phyloP scores from a whole-genome alignment of 2,888 invertebrate species.

The Drosophila monieri region DNA sequence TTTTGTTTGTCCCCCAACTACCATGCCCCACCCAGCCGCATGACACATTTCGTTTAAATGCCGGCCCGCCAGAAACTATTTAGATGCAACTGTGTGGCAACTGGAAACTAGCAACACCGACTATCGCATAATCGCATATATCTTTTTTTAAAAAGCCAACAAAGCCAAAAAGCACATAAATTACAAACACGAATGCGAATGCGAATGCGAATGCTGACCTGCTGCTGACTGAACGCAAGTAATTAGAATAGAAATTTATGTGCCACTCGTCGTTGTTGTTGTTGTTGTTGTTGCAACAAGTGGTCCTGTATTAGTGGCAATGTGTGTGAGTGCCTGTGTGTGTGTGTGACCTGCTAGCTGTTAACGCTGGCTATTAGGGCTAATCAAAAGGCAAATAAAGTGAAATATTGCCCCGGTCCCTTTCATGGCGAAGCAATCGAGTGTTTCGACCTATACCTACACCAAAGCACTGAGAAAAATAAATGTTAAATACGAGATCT shows the following conservation, averaged over 20 bases:
- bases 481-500: neutral
- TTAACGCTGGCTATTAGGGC: constrained; percentile 64
- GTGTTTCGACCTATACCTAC: constrained; percentile 19
- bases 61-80: constrained; percentile 15
- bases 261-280: constrained; percentile 36
- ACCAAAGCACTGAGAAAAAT: constrained; percentile 11
- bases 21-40: constrained; percentile 17
- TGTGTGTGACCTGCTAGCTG: constrained; percentile 40
- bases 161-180: constrained; percentile 55
- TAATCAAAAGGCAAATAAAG: constrained; percentile 78
- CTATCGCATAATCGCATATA: constrained; percentile 46
- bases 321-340: neutral
- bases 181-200: constrained; percentile 45
- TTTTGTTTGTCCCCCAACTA: constrained; percentile 7
- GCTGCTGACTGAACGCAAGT: constrained; percentile 60
- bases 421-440: constrained; percentile 29
- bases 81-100: constrained; percentile 35
- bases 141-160: constrained; percentile 50
- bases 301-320: constrained; percentile 46
- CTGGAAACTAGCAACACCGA: constrained; percentile 10
- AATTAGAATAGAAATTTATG: constrained; percentile 74
- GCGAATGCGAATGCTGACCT: constrained; percentile 34
- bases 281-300: constrained; percentile 49
- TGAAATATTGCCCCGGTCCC: constrained; percentile 50
- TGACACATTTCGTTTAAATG: constrained; percentile 37